Percentiles rank a stretch among this genome's conserved stretches.
Conservation (phyloP, 2,113 vertebrate species). For the Cephalopholis sonnerati region DNA sequence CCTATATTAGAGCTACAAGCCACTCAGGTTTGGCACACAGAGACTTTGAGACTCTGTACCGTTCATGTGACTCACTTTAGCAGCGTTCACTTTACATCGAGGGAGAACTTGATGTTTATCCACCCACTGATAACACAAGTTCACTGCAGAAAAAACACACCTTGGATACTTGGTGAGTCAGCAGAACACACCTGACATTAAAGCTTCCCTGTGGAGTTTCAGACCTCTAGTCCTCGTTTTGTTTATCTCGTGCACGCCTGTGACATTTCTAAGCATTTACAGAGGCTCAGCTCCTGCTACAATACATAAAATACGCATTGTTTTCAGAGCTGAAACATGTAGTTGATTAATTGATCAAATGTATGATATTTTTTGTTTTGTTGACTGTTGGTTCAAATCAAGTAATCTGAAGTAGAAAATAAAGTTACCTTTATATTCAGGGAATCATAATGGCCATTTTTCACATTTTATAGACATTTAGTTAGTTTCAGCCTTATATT, state of each 20-base stretch:
- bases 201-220: not conserved
- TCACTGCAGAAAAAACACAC: constrained; percentile 11
- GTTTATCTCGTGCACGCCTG: not conserved
- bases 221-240: not conserved
- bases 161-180: constrained; percentile 10
- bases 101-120: not conserved
- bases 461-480: no score
- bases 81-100: not conserved
- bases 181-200: not conserved
- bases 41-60: not conserved
- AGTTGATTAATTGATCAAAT: not conserved
- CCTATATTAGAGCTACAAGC: constrained; percentile 1
- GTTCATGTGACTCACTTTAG: not conserved
- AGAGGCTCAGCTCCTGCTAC: not conserved
- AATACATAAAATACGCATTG: no score
- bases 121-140: constrained; percentile 10
- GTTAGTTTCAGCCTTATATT: no score
- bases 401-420: not conserved
- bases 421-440: no score
- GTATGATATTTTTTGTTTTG: no score
- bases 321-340: not conserved
- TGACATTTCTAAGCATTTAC: not conserved
- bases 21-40: not conserved
- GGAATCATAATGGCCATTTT: not conserved
- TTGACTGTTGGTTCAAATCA: not conserved